A percentile compares a stretch with the other conserved stretches of the same genome.
These are phyloP conservation scores for Artemia franciscana DNA, from an alignment of 1,140 invertebrate genomes.

Conservation along the genomic window DNA sequence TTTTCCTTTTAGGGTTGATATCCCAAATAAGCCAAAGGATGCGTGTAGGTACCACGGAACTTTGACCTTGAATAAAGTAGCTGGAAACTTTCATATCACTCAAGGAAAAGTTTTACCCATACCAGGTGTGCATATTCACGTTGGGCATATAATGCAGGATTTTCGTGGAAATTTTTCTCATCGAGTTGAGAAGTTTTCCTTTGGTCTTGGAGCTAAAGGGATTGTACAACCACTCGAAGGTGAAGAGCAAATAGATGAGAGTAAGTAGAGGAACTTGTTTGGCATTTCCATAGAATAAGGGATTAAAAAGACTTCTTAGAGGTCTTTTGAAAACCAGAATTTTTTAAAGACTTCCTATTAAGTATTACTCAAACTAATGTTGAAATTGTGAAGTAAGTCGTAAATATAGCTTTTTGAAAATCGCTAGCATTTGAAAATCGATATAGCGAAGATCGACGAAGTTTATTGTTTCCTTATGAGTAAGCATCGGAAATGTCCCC, in stretches of 20 bases:
- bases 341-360: too few relatives aligned
- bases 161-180: constrained; percentile 76
- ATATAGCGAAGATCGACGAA: too few relatives aligned
- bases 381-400: too few relatives aligned
- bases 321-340: too few relatives aligned
- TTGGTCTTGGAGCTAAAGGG: constrained; percentile 58
- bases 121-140: constrained; percentile 46
- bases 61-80: constrained; percentile 71
- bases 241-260: constrained; percentile 40
- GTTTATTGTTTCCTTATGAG: too few relatives aligned
- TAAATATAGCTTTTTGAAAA: too few relatives aligned
- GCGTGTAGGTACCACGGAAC: constrained; percentile 69
- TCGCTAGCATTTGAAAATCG: too few relatives aligned
- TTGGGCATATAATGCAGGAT: constrained; percentile 47
- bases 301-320: too few relatives aligned
- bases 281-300: too few relatives aligned
- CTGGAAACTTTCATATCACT: constrained; percentile 84
- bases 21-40: constrained; percentile 30
- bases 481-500: too few relatives aligned
- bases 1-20: constrained; percentile 11
- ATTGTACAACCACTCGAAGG: constrained; percentile 80
- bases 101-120: constrained; percentile 53
- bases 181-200: constrained; percentile 73
- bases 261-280: too few relatives aligned
- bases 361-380: too few relatives aligned